These are phyloP conservation scores for Tringa solitaria DNA, from an alignment of 2,113 vertebrate genomes.

Conservation along the genomic window DNA sequence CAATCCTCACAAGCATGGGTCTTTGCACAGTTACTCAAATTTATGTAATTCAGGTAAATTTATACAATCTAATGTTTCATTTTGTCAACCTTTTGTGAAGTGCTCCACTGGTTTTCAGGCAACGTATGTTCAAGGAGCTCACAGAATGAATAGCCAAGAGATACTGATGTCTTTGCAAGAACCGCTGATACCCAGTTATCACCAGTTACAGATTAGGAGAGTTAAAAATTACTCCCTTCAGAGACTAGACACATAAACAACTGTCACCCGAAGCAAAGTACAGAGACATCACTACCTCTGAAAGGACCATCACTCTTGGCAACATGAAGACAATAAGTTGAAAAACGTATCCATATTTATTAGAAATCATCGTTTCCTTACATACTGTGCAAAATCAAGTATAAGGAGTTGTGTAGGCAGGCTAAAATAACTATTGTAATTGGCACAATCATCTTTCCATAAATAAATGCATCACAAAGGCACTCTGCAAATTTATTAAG, in stretches of 20 bases:
- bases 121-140: not conserved
- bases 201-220: not conserved
- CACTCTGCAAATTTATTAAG: not conserved
- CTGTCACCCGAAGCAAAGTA: not conserved
- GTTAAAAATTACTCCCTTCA: not conserved
- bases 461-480: not conserved
- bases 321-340: not conserved
- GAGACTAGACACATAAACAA: not conserved
- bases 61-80: not conserved
- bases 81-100: not conserved
- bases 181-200: not conserved
- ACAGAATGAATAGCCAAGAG: not conserved
- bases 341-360: accelerated
- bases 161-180: not conserved
- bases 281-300: not conserved
- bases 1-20: not conserved
- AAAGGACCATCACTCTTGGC: accelerated
- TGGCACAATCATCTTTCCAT: not conserved
- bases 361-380: not conserved
- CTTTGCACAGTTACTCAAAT: not conserved
- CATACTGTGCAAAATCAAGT: not conserved
- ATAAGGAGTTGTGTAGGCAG: not conserved
- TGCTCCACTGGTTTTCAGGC: not conserved
- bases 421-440: not conserved
- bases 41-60: not conserved